These are phyloP conservation scores for Pediacus dermestoides DNA, from an alignment of 2,888 invertebrate genomes.

Conservation along the genomic window DNA sequence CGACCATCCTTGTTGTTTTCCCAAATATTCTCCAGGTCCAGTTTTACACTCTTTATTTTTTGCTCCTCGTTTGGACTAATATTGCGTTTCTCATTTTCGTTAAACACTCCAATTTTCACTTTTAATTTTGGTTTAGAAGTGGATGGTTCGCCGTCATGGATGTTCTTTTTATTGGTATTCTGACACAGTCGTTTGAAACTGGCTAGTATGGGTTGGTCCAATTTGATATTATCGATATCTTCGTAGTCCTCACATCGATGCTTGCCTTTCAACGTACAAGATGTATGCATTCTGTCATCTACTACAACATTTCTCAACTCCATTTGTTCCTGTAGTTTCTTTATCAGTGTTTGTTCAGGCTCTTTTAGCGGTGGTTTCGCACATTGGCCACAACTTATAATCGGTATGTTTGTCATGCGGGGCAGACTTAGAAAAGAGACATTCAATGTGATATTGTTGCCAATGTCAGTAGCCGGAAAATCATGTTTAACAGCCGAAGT, in stretches of 20 bases:
- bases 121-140: slow-evolving; percentile 35
- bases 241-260: slow-evolving; percentile 74
- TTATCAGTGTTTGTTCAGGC: slow-evolving; percentile 8
- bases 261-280: slow-evolving; percentile 66
- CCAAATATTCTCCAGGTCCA: slow-evolving; percentile 17
- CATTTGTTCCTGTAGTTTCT: slow-evolving; percentile 22
- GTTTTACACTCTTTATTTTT: slow-evolving; percentile 19
- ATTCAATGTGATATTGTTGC: slow-evolving; percentile 60
- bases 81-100: slow-evolving; percentile 16
- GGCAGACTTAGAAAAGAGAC: slow-evolving; percentile 68
- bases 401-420: slow-evolving; percentile 67
- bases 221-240: slow-evolving; percentile 56
- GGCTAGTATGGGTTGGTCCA: slow-evolving; percentile 16
- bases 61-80: slow-evolving; percentile 17
- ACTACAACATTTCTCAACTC: slow-evolving; percentile 46
- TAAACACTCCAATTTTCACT: slow-evolving; percentile 13
- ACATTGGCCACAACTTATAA: slow-evolving; percentile 54
- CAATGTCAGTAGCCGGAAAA: slow-evolving; percentile 69
- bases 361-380: slow-evolving; percentile 14
- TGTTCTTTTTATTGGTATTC: slow-evolving; percentile 17
- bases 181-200: slow-evolving; percentile 28
- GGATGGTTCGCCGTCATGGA: slow-evolving; percentile 30
- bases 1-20: slow-evolving; percentile 9
- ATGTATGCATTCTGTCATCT: slow-evolving; percentile 68
- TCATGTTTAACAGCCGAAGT: slow-evolving; percentile 62